These are phyloP conservation scores for Leptarthrus brevirostris DNA, from an alignment of 2,888 invertebrate species.

Conservation along the genomic window DNA sequence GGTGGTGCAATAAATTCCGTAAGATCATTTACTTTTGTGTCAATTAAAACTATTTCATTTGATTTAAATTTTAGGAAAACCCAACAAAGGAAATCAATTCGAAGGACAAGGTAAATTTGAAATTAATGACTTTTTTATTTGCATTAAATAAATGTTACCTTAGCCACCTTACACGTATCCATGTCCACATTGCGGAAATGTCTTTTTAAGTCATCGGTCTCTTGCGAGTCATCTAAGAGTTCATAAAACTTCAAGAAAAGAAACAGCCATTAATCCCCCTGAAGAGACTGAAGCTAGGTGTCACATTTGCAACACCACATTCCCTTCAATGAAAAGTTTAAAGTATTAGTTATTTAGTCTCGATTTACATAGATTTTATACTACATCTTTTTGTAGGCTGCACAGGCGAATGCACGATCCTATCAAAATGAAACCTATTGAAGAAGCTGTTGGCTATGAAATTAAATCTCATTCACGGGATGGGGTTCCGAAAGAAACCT, in stretches of 20 bases:
- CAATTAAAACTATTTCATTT: too few species aligned
- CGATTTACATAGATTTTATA: too few species aligned
- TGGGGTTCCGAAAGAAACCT: slow-evolving; percentile 62
- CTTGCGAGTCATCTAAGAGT: slow-evolving; percentile 73
- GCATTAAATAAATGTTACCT: not conserved
- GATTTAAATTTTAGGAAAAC: not conserved
- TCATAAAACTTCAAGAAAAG: slow-evolving; percentile 65
- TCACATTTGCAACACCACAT: slow-evolving; percentile 75
- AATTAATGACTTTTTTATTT: too few species aligned
- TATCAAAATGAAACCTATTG: slow-evolving; percentile 69
- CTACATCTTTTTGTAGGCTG: slow-evolving; percentile 68
- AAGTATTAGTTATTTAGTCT: too few species aligned
- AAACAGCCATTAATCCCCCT: not conserved
- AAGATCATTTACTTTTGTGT: slow-evolving; percentile 11
- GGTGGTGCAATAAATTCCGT: too few species aligned
- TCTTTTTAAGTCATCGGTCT: slow-evolving; percentile 70
- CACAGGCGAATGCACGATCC: slow-evolving; percentile 82
- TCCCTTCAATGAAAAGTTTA: slow-evolving; percentile 73
- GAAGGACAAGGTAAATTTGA: too few species aligned
- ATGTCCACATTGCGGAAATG: slow-evolving; percentile 68
- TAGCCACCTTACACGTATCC: slow-evolving; percentile 59
- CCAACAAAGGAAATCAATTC: too few species aligned
- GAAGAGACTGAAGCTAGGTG: slow-evolving; percentile 64
- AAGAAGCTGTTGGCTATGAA: slow-evolving; percentile 61
- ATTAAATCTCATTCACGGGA: slow-evolving; percentile 61